Evolutionary conservation across 2,888 invertebrate genomes (phyloP).

Genomic region (Mechanitis mazaeus): DNA sequence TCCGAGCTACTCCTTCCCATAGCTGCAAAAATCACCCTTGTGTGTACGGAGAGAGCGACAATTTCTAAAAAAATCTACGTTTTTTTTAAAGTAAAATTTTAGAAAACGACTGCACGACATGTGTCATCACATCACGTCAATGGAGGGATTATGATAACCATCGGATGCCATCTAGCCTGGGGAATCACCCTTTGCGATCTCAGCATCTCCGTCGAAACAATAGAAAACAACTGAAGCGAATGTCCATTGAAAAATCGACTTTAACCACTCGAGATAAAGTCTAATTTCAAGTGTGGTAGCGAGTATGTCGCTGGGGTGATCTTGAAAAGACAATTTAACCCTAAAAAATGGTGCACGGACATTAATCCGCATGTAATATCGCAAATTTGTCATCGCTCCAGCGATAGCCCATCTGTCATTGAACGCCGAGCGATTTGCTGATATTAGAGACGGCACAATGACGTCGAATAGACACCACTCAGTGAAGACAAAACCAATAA

Average conservation of each 20-base stretch:
- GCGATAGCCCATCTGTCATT: constrained; percentile 65
- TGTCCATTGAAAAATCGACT: constrained; percentile 33
- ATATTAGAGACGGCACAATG: constrained; percentile 54
- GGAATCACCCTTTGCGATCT: constrained; percentile 75
- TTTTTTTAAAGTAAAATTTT: constrained; percentile 68
- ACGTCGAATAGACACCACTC: constrained; percentile 34
- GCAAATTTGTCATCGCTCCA: constrained; percentile 74
- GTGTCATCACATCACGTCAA: constrained; percentile 77
- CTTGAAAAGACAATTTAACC: constrained; percentile 75
- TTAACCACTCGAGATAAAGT: constrained; percentile 31
- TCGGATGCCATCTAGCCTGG: constrained; percentile 71
- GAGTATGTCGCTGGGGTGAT: constrained; percentile 47
- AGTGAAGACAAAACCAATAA: constrained; percentile 35
- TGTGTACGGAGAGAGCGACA: constrained; percentile 34
- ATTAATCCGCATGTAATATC: constrained; percentile 77
- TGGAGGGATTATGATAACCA: constrained; percentile 77
- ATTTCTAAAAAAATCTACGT: constrained; percentile 31
- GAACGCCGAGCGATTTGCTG: constrained; percentile 60
- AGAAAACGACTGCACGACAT: constrained; percentile 71
- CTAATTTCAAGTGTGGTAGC: constrained; percentile 26
- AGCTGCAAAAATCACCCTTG: constrained; percentile 18
- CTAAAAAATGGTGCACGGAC: constrained; percentile 73
- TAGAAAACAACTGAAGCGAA: constrained; percentile 38
- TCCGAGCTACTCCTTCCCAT: constrained; percentile 59
- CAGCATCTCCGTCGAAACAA: constrained; percentile 43